A percentile compares a stretch with the other conserved stretches of the same genome.
Evolutionary conservation across 2,888 invertebrate genomes (phyloP).

Genomic region (Proisotoma minuta): DNA sequence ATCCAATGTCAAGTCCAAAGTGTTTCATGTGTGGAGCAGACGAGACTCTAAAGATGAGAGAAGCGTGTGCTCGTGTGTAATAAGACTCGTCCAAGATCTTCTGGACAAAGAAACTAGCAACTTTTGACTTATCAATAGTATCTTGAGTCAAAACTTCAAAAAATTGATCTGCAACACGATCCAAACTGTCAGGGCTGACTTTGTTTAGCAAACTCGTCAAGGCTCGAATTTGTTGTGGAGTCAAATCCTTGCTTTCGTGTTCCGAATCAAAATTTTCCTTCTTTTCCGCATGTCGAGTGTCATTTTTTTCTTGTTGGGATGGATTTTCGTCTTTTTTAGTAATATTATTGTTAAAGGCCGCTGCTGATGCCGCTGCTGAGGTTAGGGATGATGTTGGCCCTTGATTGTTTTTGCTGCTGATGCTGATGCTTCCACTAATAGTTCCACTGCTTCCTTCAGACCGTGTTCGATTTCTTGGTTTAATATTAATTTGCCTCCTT

Average conservation of each 20-base stretch:
- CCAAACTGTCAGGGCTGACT: constrained; percentile 41
- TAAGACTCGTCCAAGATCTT: constrained; percentile 39
- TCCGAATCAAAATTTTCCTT: not conserved
- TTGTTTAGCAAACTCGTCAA: constrained; percentile 37
- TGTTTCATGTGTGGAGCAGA: constrained; percentile 20
- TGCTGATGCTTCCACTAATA: not conserved
- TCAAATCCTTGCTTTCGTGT: not conserved
- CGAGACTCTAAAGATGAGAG: constrained; percentile 24
- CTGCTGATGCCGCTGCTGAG: too few species aligned
- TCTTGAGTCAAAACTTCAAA: constrained; percentile 27
- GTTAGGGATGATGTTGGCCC: not conserved
- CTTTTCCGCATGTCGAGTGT: not conserved
- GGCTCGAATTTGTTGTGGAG: constrained; percentile 16
- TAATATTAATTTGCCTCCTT: not conserved
- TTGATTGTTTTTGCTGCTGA: not conserved
- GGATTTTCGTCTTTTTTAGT: not conserved
- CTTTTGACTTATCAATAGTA: constrained; percentile 27
- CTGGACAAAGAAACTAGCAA: constrained; percentile 37
- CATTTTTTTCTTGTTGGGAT: not conserved
- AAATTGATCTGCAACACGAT: constrained; percentile 36
- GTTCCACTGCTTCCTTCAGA: constrained; percentile 4
- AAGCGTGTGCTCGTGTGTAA: constrained; percentile 38
- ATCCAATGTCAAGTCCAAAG: constrained; percentile 26
- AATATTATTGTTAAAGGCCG: too few species aligned
- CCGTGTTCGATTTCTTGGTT: not conserved